Evolutionary conservation across 2,113 vertebrate genomes (phyloP).

Genomic region (Pelusios castaneus): DNA sequence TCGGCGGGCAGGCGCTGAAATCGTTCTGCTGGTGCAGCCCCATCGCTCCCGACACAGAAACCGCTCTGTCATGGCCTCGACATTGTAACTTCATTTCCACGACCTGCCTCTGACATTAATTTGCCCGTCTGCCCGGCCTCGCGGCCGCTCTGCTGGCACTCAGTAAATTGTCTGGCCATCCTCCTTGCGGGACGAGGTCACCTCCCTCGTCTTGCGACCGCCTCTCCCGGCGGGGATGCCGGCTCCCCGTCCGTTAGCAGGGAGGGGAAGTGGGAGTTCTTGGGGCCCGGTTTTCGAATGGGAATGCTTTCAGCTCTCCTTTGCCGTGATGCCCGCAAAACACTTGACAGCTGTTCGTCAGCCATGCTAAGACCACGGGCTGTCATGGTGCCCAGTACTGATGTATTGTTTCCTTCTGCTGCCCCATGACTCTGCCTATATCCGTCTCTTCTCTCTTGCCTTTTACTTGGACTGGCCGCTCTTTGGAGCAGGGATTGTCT

Average conservation of each 20-base stretch:
- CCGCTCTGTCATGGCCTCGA: neutral
- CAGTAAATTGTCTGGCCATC: rapidly evolving
- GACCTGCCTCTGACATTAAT: neutral
- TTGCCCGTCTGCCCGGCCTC: neutral
- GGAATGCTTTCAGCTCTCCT: neutral
- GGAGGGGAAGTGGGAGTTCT: neutral
- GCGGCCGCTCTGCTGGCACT: neutral
- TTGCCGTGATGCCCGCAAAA: neutral
- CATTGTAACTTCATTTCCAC: neutral
- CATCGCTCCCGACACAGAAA: neutral
- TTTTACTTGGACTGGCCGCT: neutral
- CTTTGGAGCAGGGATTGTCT: neutral
- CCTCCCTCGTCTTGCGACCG: neutral
- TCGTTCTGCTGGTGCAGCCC: rapidly evolving
- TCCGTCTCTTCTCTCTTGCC: neutral
- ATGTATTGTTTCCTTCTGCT: neutral
- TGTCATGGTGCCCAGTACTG: neutral
- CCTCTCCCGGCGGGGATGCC: rapidly evolving
- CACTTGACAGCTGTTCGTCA: neutral
- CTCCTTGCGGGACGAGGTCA: slow-evolving; percentile 3
- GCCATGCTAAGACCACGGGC: neutral
- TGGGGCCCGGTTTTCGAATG: neutral
- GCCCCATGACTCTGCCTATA: neutral
- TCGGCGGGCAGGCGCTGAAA: neutral
- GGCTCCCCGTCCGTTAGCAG: neutral